Evolutionary conservation across 2,113 vertebrate genomes (phyloP).

Genomic region (Phyllostomus hastatus): DNA sequence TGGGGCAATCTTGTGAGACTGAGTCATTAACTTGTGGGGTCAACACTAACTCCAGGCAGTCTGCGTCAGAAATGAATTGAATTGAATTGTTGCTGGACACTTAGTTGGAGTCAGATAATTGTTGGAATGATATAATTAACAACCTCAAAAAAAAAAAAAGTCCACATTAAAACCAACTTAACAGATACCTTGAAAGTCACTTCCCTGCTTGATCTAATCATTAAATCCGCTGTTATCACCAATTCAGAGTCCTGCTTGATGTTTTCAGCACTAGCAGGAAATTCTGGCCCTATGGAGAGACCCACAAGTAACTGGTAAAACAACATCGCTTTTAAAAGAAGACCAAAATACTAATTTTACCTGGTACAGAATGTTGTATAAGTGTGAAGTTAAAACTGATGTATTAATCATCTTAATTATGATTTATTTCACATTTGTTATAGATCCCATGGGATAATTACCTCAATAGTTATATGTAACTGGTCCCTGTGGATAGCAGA

Average conservation of each 20-base stretch:
- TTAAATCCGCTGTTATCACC: not conserved
- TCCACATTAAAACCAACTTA: slow-evolving; percentile 22
- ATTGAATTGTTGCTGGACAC: not conserved
- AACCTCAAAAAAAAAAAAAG: not conserved
- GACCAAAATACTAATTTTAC: not conserved
- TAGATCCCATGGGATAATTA: not conserved
- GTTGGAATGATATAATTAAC: not conserved
- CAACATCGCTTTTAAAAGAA: not conserved
- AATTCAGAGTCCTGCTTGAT: not conserved
- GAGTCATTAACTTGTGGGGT: not conserved
- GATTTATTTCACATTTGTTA: slow-evolving; percentile 5
- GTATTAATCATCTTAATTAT: not conserved
- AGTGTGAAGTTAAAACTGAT: not conserved
- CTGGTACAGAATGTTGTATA: not conserved
- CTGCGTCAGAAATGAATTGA: not conserved
- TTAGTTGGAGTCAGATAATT: not conserved
- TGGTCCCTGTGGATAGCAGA: not conserved
- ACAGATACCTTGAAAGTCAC: not conserved
- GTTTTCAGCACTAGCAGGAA: not conserved
- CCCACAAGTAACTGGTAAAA: not conserved
- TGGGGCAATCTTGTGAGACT: not conserved
- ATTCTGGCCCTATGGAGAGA: not conserved
- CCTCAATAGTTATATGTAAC: not conserved
- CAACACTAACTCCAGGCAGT: not conserved
- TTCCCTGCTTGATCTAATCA: not conserved